Evolutionary conservation across 2,113 vertebrate genomes (phyloP), one percentile per base, ranked within the genome.

Genomic region (Helogale parvula): DNA sequence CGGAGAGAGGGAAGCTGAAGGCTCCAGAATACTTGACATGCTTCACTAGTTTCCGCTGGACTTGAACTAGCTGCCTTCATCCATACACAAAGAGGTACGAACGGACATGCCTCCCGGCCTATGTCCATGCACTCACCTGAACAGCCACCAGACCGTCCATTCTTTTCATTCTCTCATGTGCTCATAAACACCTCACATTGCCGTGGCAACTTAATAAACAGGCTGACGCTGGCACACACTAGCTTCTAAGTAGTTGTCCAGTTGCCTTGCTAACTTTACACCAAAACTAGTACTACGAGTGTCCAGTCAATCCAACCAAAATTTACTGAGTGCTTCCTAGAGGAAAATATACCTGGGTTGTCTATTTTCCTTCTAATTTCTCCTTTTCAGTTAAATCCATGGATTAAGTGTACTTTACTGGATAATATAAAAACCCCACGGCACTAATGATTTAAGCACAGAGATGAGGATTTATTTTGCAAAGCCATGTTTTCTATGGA

Each of bases 161-260:
- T 50, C 69, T 76, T 83, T 50, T 66, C 38, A 35, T 81, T 80
- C 91, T 93, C 57, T 19, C 29, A 63, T 14, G 57, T 84, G 76
- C 66, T 90, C 76, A 87, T 63, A 92, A 81, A 90, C 57, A 96
- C 54, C 7, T 63, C 31, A 23, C 45, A 85, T 71, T 69, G 27
- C 90, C 86, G 77, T 92, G 92, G 47, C 90, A 95, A 95, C 50
- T 68, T 16, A 88, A 33, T 80, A 92, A 88, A 82, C 71, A 72
- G 14, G 57, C 25, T n/a, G 83, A 33, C 41, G 68, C 45, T 35
- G 45, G 17, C 41, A 60, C 35, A 81, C 11, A 95, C 52, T 45
- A 41, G 17, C 79, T 77, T 89, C 93, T 92, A 92, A 87, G 72
- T 65, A 41, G 16, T 19, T 83, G 57, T 66, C 35, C 86, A 88